Conservation (phyloP, 2,888 invertebrate genomes). For the Oscheius sp. region DNA sequence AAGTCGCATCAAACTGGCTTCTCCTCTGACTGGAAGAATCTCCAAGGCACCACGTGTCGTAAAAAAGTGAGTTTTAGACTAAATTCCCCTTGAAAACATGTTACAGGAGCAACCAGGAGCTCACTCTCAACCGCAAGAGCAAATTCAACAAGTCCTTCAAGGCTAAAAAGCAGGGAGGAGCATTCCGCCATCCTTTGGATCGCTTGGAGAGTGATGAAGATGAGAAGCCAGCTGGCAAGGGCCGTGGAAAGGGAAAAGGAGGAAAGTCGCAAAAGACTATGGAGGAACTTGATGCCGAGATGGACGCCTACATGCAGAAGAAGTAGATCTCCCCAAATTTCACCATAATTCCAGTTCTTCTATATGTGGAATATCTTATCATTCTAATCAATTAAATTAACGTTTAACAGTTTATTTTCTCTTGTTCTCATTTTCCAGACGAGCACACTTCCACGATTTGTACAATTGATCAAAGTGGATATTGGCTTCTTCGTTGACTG, state of each 20-base stretch:
- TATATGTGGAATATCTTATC: too few species aligned
- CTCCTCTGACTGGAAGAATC: background rate
- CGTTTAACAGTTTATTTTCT: too few species aligned
- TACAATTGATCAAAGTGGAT: background rate
- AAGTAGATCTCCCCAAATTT: too few species aligned
- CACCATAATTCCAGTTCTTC: too few species aligned
- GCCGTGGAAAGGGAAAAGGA: background rate
- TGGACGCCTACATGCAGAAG: slow-evolving; percentile 40
- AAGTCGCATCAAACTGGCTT: background rate
- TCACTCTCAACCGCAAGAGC: too few species aligned
- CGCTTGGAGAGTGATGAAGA: slow-evolving; percentile 2
- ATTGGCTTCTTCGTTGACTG: background rate
- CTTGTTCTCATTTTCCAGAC: too few species aligned
- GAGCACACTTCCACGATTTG: slow-evolving; percentile 12
- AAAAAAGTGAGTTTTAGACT: background rate
- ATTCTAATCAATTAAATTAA: too few species aligned
- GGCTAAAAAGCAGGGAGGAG: too few species aligned
- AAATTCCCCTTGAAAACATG: background rate
- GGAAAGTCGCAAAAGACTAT: slow-evolving; percentile 29
- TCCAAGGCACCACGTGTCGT: background rate
- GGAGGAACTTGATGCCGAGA: slow-evolving; percentile 49
- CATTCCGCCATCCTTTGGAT: too few species aligned
- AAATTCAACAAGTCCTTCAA: too few species aligned
- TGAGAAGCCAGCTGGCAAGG: slow-evolving; percentile 3
- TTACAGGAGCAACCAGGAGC: too few species aligned